These are phyloP conservation scores for Chaetophractus vellerosus DNA, from an alignment of 2,797 vertebrate species.

Conservation along the genomic window DNA sequence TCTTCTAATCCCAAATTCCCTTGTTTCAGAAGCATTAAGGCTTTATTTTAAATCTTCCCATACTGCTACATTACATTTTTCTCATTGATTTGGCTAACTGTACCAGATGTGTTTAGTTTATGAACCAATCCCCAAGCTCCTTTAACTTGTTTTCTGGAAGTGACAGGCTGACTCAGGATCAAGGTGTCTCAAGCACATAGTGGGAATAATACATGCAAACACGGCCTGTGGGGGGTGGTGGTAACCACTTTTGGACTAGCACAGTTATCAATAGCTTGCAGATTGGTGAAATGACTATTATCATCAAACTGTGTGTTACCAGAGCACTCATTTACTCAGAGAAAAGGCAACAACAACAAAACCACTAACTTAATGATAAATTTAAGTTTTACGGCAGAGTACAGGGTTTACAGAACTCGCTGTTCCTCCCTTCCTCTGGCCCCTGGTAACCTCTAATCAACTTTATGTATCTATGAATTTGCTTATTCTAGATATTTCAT, in stretches of 20 bases:
- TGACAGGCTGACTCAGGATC: conserved; percentile 52
- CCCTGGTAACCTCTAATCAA: too few relatives aligned
- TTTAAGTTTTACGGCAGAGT: conserved; percentile 30
- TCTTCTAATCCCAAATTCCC: not conserved
- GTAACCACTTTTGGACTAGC: conserved; percentile 89
- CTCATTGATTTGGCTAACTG: not conserved
- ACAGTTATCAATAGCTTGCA: conserved; percentile 93
- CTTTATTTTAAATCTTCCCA: conserved; percentile 47
- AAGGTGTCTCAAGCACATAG: not conserved
- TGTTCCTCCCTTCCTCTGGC: too few relatives aligned
- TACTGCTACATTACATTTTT: not conserved
- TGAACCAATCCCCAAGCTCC: not conserved
- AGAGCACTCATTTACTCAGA: conserved; percentile 88
- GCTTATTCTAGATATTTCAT: too few relatives aligned
- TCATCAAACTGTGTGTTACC: conserved; percentile 93
- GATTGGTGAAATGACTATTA: conserved; percentile 92
- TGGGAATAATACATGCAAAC: not conserved
- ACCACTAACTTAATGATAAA: conserved; percentile 77
- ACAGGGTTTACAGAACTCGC: not conserved
- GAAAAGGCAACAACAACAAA: conserved; percentile 65
- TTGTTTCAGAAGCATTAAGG: conserved; percentile 47
- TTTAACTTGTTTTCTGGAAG: conserved; percentile 69
- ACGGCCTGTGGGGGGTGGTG: not conserved
- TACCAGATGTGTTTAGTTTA: conserved; percentile 40
- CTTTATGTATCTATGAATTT: too few relatives aligned